These are phyloP conservation scores for Agrilus planipennis DNA, from an alignment of 1,140 invertebrate species.

Conservation along the genomic window DNA sequence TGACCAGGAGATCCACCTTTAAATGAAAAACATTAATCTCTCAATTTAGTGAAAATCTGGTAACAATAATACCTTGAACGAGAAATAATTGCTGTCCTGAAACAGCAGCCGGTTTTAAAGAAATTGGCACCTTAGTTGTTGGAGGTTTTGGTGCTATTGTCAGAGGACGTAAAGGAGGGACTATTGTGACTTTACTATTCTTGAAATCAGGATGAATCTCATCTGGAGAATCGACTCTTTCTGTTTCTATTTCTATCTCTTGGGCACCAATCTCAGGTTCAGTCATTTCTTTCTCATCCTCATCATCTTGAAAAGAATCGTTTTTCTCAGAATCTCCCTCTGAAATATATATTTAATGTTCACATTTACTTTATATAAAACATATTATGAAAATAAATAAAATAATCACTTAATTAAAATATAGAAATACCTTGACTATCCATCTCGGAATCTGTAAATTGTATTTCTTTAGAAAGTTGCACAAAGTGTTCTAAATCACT, in stretches of 20 bases:
- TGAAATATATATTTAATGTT: background rate
- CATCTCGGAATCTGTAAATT: conserved; percentile 20
- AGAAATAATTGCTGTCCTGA: conserved; percentile 28
- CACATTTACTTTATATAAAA: background rate
- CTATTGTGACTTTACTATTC: conserved; percentile 16
- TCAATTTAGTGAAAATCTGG: background rate
- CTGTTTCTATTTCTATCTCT: conserved; percentile 25
- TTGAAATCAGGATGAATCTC: conserved; percentile 22
- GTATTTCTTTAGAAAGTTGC: conserved; percentile 22
- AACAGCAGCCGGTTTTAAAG: conserved; percentile 27
- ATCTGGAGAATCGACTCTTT: conserved; percentile 15
- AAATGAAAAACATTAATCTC: background rate
- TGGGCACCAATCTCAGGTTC: conserved; percentile 22
- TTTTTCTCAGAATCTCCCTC: background rate
- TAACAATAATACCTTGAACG: conserved; percentile 21
- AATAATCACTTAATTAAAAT: background rate
- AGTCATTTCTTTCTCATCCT: conserved; percentile 23
- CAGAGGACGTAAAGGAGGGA: conserved; percentile 30
- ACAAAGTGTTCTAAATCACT: conserved; percentile 21
- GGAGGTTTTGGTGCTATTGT: conserved; percentile 33
- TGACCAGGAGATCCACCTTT: conserved; percentile 14
- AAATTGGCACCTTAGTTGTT: conserved; percentile 27
- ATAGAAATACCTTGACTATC: conserved; percentile 20
- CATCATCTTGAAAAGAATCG: conserved; percentile 9
- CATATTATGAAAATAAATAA: background rate